Base-by-base conservation (phyloP, 1,140 invertebrate species). In the Bicyclus anynana region DNA sequence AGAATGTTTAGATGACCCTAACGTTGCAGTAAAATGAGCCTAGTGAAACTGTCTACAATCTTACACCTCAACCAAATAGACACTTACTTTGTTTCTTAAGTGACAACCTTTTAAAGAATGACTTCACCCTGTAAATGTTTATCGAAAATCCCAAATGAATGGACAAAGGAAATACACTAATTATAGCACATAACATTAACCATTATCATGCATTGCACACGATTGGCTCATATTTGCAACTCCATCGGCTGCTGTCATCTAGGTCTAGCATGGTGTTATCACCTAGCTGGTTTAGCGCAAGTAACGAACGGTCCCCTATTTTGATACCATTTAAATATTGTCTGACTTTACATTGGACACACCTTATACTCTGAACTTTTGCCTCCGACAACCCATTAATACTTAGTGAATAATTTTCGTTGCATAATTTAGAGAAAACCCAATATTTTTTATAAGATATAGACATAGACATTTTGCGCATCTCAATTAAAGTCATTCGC, bases 261-360 rank as follows among this genome's bases (percentile, higher is more conserved):
- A 77, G 73, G 77, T 80, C 77, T 83, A 78, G 76, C 79, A 84
- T 81, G 80, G 82, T 82, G 79, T 64, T 65, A 64, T 74, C 72
- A 85, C 82, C 80, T 79, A 78, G 77, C 77, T 83, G 81, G 72
- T 62, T 77, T 83, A 85, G 84, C 77, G 84, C 77, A 84, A 83
- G 64, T 48, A 59, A 73, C 38, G 48, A 63, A 66, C 62, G 53
- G 63, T 46, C 63, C 59, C 64, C 62, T 68, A 66, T 66, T 69
- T 59, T 63, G 59, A 44, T 53, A 64, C 57, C 57, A 38, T 21
- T 47, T 26, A 27, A n/a, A 20, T 44, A 38, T 38, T 17, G 29
- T 12, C 29, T 33, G 10, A 12, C 29, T 33, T 33, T 33, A 33
- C 10, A 10, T 33, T 33, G 7, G 7, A 10, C 29, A 33, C 10